A percentile compares a stretch with the other conserved stretches of the same genome.
Conservation (phyloP, 2,797 vertebrate genomes). For the Microctenopoma steveboyesi region DNA sequence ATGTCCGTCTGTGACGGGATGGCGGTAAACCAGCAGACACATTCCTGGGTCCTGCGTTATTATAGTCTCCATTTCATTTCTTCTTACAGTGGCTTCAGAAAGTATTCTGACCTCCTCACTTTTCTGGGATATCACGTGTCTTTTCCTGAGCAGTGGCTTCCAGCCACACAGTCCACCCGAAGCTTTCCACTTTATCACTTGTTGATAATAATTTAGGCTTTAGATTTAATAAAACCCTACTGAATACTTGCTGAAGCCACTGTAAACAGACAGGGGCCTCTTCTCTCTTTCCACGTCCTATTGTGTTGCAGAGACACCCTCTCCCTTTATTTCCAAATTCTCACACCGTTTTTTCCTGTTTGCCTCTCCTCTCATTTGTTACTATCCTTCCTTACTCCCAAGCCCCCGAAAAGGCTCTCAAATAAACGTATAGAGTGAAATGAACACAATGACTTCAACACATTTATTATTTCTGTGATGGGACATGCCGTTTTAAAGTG, state of each 20-base stretch:
- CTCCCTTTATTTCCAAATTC: constrained; percentile 35
- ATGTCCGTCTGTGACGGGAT: constrained; percentile 32
- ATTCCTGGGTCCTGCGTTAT: constrained; percentile 61
- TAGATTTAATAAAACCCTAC: not conserved
- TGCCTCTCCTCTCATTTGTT: constrained; percentile 34
- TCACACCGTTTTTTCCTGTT: constrained; percentile 45
- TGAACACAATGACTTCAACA: constrained; percentile 6
- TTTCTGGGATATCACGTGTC: not conserved
- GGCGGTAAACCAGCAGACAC: constrained; percentile 60
- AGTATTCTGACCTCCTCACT: not conserved
- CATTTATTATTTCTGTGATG: constrained; percentile 13
- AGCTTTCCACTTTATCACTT: not conserved
- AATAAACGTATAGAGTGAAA: constrained; percentile 36
- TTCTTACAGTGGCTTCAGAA: constrained; percentile 12
- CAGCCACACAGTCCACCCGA: not conserved
- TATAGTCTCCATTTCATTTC: constrained; percentile 62
- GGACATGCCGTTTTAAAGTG: constrained; percentile 26
- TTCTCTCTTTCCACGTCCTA: constrained; percentile 39
- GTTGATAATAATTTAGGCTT: not conserved
- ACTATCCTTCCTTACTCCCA: constrained; percentile 24
- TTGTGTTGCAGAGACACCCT: constrained; percentile 36
- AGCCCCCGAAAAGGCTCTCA: constrained; percentile 25
- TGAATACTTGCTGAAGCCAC: not conserved
- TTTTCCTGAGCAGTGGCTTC: not conserved
- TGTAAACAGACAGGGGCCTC: constrained; percentile 43